These are phyloP conservation scores for Lasioglossum morio DNA, from an alignment of 2,888 invertebrate genomes.

Conservation along the genomic window DNA sequence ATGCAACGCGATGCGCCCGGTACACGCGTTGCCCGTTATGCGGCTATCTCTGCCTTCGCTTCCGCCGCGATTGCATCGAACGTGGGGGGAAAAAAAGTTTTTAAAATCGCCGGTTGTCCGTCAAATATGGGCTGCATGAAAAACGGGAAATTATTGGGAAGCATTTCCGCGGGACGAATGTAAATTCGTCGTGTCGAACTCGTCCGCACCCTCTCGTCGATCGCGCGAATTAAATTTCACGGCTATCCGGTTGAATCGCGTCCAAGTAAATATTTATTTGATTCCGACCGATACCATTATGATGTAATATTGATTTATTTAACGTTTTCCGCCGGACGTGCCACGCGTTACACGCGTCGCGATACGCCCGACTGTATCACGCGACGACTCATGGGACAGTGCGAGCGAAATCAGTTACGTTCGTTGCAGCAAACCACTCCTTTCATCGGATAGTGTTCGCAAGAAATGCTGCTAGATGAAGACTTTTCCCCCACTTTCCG, in stretches of 20 bases:
- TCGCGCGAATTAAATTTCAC: slow-evolving; percentile 57
- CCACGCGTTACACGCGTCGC: background rate
- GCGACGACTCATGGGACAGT: slow-evolving; percentile 22
- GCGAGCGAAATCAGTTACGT: background rate
- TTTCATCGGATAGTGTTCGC: background rate
- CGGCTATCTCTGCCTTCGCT: slow-evolving; percentile 56
- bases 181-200: slow-evolving; percentile 27
- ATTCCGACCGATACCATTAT: slow-evolving; percentile 47
- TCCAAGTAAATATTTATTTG: slow-evolving; percentile 53
- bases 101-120: slow-evolving; percentile 48
- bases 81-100: slow-evolving; percentile 36
- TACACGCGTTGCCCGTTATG: slow-evolving; percentile 13
- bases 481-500: no score
- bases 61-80: slow-evolving; percentile 53
- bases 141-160: slow-evolving; percentile 55
- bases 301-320: slow-evolving; percentile 55
- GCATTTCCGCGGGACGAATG: slow-evolving; percentile 47
- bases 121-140: slow-evolving; percentile 44
- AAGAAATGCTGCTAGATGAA: no score
- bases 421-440: background rate
- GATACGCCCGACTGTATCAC: slow-evolving; percentile 21
- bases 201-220: background rate
- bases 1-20: background rate
- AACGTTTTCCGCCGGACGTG: slow-evolving; percentile 4
- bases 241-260: slow-evolving; percentile 36